Base-by-base conservation (phyloP, 2,797 vertebrate species). In the Poecilia gillii region DNA sequence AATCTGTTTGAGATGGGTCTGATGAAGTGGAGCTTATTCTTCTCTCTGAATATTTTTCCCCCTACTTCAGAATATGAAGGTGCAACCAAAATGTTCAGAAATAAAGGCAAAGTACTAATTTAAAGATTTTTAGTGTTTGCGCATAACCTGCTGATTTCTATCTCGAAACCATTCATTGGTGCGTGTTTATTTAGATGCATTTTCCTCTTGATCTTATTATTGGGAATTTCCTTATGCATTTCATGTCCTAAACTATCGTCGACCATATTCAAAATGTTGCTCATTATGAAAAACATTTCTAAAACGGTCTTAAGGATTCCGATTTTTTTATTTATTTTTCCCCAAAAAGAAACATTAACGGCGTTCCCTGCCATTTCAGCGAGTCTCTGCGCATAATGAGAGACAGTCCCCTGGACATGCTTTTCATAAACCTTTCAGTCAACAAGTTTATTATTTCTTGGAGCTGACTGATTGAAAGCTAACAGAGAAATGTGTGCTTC, bases 381-480 rank as follows among this genome's bases (percentile, higher is more conserved):
- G 53, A 75, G 71, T 73, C 36, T 73, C 20, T 74, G 28, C 31
- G 25, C 41, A 62, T 36, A 59, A 31, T 77, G 59, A 73, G 62
- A 20, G 46, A 18, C 7, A 83, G 75, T 80, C 33, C 39, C 25
- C 62, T 6, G 7, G 39, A 68, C 18, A 11, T 78, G 33, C 49
- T 74, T 39, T 57, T 87, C 77, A 82, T 82, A 73, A 82, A 81
- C 86, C 80, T 88, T 82, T 87, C 85, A 87, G 83, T 87, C 86
- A 86, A 78, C 80, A 74, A 86, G 80, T 92, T 91, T 90, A 92
- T 94, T 94, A 93, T 91, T 93, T 90, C 82, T 71, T 84, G 84
- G 81, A 85, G 81, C 86, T 55, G 59, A 81, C 73, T 86, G 90
- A 93, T 92, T 88, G 83, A 81, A 90, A 85, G 89, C 85, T 79